Conservation (phyloP, 2,113 vertebrate genomes). For the Hirundichthys speculiger region DNA sequence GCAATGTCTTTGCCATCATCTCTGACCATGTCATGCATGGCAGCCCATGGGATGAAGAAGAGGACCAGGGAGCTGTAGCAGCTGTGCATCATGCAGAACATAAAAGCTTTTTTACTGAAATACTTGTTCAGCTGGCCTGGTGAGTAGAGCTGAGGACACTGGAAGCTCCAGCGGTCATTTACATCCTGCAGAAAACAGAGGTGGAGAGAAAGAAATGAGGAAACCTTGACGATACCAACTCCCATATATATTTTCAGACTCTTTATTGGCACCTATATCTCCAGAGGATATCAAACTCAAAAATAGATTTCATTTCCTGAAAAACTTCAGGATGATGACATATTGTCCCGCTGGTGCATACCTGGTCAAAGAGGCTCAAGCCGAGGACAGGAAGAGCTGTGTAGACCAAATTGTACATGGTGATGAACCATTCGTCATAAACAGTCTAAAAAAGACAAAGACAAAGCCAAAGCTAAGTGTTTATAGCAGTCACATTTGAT, state of each 20-base stretch:
- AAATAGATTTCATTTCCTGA: background rate
- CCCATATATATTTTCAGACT: too few species aligned
- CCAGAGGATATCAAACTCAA: background rate
- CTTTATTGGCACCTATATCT: background rate
- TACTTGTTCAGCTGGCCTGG: slow-evolving; percentile 91
- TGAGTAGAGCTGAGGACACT: slow-evolving; percentile 89
- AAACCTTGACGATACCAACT: background rate
- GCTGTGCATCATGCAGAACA: slow-evolving; percentile 87
- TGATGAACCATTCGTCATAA: slow-evolving; percentile 96
- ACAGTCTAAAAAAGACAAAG: slow-evolving; percentile 83
- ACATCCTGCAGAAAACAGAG: slow-evolving; percentile 84
- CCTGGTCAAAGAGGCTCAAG: slow-evolving; percentile 96
- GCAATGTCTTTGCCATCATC: slow-evolving; percentile 89
- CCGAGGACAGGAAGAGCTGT: slow-evolving; percentile 92
- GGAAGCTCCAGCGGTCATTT: slow-evolving; percentile 90
- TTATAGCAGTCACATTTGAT: too few species aligned
- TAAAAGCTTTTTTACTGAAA: slow-evolving; percentile 89
- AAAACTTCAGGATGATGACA: background rate
- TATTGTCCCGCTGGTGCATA: slow-evolving; percentile 51
- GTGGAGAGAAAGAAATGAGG: background rate
- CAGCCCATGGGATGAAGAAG: slow-evolving; percentile 91
- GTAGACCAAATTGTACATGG: slow-evolving; percentile 93
- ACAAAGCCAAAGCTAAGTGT: background rate
- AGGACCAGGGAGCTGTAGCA: slow-evolving; percentile 94
- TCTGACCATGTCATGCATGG: slow-evolving; percentile 84